Conservation (phyloP, 2,113 vertebrate species). For the Stigmatopora argus region DNA sequence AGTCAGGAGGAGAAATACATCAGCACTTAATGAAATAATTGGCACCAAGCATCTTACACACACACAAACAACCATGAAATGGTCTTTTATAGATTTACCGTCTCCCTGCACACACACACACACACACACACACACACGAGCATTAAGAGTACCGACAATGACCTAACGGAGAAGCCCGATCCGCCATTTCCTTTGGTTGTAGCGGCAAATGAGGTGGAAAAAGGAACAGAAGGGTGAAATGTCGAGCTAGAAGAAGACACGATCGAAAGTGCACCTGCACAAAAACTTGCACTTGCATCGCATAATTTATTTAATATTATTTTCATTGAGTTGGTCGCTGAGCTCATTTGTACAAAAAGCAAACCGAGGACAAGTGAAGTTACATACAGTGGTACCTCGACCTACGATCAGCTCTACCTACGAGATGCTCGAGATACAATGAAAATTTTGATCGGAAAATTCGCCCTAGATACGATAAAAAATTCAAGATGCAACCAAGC, state of each 20-base stretch:
- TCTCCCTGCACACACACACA: neutral
- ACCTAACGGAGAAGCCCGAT: conserved; percentile 28
- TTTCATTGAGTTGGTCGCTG: neutral
- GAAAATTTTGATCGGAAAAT: too few species aligned
- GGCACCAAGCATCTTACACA: conserved; percentile 49
- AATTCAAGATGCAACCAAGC: too few species aligned
- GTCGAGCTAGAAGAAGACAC: conserved; percentile 4
- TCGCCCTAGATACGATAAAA: too few species aligned
- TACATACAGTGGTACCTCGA: too few species aligned
- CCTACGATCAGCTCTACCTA: too few species aligned
- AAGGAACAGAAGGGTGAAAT: conserved; percentile 34
- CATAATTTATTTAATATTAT: neutral
- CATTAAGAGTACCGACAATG: conserved; percentile 46
- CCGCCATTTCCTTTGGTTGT: conserved; percentile 47
- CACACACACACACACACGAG: conserved; percentile 3
- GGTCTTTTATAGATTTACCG: conserved; percentile 6
- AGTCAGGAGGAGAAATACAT: conserved; percentile 57
- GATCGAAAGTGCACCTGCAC: neutral
- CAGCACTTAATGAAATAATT: conserved; percentile 67
- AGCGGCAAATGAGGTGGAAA: conserved; percentile 50
- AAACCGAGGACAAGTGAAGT: too few species aligned
- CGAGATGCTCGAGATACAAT: too few species aligned
- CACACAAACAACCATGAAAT: neutral
- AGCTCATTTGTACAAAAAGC: neutral
- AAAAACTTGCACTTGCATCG: too few species aligned